Evolutionary conservation across 1,140 invertebrate genomes (phyloP).

Genomic region (Apocrypta bakeri): DNA sequence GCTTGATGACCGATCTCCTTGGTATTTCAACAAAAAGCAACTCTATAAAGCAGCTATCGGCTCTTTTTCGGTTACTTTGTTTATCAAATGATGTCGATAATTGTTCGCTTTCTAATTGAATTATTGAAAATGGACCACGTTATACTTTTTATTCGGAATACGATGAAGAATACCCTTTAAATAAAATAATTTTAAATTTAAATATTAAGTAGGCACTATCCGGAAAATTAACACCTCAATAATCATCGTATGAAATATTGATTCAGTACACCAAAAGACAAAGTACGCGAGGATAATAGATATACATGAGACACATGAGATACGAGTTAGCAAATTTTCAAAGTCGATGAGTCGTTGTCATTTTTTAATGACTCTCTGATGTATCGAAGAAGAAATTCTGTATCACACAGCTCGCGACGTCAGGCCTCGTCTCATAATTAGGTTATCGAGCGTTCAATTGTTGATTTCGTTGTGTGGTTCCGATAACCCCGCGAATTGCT

Average conservation of each 20-base stretch:
- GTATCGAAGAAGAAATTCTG: neutral
- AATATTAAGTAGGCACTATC: too few species aligned
- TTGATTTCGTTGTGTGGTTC: neutral
- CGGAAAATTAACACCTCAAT: neutral
- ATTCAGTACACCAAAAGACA: neutral
- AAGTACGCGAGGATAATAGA: neutral
- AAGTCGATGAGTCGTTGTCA: neutral
- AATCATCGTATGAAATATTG: neutral
- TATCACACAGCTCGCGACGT: neutral
- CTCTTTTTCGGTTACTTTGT: neutral
- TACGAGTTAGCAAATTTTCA: neutral
- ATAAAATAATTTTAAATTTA: too few species aligned
- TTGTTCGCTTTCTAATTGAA: neutral
- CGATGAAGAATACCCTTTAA: too few species aligned
- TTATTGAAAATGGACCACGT: neutral
- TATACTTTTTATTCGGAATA: neutral
- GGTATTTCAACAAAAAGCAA: neutral
- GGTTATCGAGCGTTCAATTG: conserved; percentile 39
- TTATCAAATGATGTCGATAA: neutral
- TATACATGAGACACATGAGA: neutral
- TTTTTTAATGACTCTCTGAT: neutral
- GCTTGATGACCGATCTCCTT: too few species aligned
- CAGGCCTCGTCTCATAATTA: conserved; percentile 19
- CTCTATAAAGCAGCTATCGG: too few species aligned
- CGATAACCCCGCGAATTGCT: conserved; percentile 22